A percentile compares a stretch with the other conserved stretches of the same genome.
Evolutionary conservation across 2,113 vertebrate species (phyloP).

Genomic region (Scopus umbretta): DNA sequence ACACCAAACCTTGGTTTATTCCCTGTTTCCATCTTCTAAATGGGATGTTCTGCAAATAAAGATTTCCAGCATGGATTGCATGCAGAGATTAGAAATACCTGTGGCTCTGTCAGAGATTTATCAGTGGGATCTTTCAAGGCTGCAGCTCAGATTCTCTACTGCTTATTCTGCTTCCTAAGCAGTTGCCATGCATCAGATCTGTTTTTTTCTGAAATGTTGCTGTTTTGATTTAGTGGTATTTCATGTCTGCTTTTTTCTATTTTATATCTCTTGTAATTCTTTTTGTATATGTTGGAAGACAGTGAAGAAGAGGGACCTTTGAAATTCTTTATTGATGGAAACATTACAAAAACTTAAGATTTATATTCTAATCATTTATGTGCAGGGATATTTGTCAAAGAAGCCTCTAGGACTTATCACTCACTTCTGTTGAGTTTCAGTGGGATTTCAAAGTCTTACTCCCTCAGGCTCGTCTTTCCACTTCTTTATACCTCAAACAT

Average conservation of each 20-base stretch:
- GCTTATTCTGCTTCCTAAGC: background rate
- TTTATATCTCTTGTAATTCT: background rate
- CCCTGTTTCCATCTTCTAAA: background rate
- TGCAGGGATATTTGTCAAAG: background rate
- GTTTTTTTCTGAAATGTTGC: background rate
- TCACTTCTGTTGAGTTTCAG: background rate
- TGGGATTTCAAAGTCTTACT: background rate
- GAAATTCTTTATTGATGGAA: background rate
- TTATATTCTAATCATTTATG: background rate
- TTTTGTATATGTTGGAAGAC: background rate
- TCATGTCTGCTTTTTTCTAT: background rate
- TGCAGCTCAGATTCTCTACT: background rate
- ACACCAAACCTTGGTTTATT: background rate
- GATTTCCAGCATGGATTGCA: background rate
- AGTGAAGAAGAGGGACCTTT: background rate
- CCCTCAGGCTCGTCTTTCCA: background rate
- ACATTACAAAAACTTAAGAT: background rate
- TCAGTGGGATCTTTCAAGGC: background rate
- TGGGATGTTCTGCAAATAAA: background rate
- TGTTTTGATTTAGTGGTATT: background rate
- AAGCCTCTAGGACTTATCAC: background rate
- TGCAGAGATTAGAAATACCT: background rate
- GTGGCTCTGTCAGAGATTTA: background rate
- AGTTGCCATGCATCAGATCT: background rate
- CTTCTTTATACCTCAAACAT: background rate